Conservation (phyloP, 2,797 vertebrate species). For the Cossypha polioptera region DNA sequence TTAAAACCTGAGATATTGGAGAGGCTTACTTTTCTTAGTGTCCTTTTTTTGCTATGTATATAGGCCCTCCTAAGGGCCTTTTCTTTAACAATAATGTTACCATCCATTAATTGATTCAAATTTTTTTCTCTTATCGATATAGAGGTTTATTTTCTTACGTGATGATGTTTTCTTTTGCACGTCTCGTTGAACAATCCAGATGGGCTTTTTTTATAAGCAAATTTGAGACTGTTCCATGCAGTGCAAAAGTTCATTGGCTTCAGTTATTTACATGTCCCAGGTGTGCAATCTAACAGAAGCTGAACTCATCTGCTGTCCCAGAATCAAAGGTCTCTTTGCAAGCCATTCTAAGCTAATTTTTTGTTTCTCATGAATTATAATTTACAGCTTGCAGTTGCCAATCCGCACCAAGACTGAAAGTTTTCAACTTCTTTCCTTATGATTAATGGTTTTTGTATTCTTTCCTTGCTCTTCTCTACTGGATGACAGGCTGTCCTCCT, state of each 20-base stretch:
- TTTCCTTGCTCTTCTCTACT: not conserved
- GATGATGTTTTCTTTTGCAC: not conserved
- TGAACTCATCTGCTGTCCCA: not conserved
- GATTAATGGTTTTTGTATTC: not conserved
- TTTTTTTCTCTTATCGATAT: not conserved
- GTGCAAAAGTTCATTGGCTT: not conserved
- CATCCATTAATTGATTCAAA: not conserved
- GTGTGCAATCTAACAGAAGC: not conserved
- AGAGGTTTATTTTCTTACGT: rapidly evolving
- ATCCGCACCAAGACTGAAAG: not conserved
- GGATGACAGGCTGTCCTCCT: not conserved
- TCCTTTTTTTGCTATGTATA: not conserved
- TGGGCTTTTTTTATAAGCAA: not conserved
- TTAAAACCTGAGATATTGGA: not conserved
- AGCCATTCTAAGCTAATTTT: not conserved
- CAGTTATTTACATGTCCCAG: not conserved
- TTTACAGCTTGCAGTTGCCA: not conserved
- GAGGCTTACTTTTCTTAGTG: not conserved
- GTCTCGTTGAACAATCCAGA: not conserved
- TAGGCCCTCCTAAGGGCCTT: not conserved
- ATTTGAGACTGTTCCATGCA: not conserved
- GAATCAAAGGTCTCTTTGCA: not conserved
- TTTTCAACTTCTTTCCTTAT: not conserved
- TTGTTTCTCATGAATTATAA: not conserved
- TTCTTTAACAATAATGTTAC: not conserved